Evolutionary conservation across 1,140 invertebrate species (phyloP).

Genomic region (Pseudobourletiella spinata): DNA sequence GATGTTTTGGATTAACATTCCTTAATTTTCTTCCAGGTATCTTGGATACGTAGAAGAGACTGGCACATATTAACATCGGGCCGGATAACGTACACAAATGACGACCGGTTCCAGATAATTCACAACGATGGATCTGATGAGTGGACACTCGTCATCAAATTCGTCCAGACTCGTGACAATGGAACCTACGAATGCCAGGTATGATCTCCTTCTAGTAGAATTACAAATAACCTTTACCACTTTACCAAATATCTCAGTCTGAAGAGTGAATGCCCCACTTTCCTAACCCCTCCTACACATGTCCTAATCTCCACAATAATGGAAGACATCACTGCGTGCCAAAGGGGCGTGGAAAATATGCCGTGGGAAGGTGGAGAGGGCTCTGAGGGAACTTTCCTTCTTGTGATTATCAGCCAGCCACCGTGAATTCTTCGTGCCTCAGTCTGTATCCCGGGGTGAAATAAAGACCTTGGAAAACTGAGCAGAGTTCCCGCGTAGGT

Average conservation of each 20-base stretch:
- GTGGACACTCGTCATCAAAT: constrained; percentile 90
- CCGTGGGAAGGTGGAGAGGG: too few species aligned
- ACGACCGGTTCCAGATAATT: constrained; percentile 74
- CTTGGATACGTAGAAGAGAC: constrained; percentile 48
- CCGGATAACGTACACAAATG: constrained; percentile 79
- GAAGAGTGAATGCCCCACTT: not conserved
- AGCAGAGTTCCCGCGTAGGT: too few species aligned
- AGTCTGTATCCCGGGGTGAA: too few species aligned
- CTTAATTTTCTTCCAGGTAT: constrained; percentile 21
- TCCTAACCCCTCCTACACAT: too few species aligned
- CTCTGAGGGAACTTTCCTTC: too few species aligned
- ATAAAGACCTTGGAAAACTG: too few species aligned
- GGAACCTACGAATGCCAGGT: constrained; percentile 95
- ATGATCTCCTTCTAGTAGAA: constrained; percentile 42
- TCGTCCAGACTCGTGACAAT: constrained; percentile 79
- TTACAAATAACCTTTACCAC: too few species aligned
- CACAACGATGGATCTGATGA: constrained; percentile 64
- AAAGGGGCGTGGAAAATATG: too few species aligned
- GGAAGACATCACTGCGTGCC: too few species aligned
- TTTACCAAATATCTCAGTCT: not conserved
- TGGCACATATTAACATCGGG: constrained; percentile 88
- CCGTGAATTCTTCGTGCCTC: too few species aligned
- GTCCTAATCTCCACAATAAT: too few species aligned
- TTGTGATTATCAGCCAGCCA: too few species aligned
- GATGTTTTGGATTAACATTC: not conserved